Evolutionary conservation across 1,140 invertebrate species (phyloP).

Genomic region (Drosophila cardini): DNA sequence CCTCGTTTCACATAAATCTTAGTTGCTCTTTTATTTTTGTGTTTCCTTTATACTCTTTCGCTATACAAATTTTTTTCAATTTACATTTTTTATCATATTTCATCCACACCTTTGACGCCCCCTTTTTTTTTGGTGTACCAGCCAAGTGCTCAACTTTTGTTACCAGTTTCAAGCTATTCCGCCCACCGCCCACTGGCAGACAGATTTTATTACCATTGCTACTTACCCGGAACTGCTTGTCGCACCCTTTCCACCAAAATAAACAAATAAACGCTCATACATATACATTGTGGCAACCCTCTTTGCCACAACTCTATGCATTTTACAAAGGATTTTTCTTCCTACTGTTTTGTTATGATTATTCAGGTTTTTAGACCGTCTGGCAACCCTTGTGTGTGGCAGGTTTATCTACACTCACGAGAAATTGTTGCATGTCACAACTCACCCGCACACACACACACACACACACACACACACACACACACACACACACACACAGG

Average conservation of each 20-base stretch:
- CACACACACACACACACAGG: slow-evolving; percentile 8
- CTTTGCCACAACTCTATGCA: neutral
- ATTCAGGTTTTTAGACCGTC: slow-evolving; percentile 44
- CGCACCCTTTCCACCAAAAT: slow-evolving; percentile 53
- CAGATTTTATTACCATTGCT: slow-evolving; percentile 72
- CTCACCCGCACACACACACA: slow-evolving; percentile 40
- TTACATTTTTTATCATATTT: slow-evolving; percentile 65
- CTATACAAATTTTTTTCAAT: slow-evolving; percentile 60
- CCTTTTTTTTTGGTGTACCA: slow-evolving; percentile 20
- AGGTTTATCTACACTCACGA: slow-evolving; percentile 48
- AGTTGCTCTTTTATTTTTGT: slow-evolving; percentile 5
- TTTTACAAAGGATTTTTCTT: slow-evolving; percentile 17
- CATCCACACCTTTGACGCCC: slow-evolving; percentile 50
- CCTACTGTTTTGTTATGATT: slow-evolving; percentile 37
- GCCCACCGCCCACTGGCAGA: slow-evolving; percentile 45
- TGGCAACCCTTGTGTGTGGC: slow-evolving; percentile 73
- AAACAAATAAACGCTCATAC: slow-evolving; percentile 30
- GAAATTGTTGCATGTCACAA: slow-evolving; percentile 63
- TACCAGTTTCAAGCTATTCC: slow-evolving; percentile 39
- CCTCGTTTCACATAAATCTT: slow-evolving; percentile 60
- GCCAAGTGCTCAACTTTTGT: slow-evolving; percentile 25
- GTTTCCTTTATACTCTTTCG: neutral
- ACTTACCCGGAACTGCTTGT: slow-evolving; percentile 72
- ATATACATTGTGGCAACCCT: slow-evolving; percentile 32
- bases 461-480: slow-evolving; percentile 9